phyloP scores from a whole-genome alignment of 2,797 vertebrate genomes.

The Mus caroli region DNA sequence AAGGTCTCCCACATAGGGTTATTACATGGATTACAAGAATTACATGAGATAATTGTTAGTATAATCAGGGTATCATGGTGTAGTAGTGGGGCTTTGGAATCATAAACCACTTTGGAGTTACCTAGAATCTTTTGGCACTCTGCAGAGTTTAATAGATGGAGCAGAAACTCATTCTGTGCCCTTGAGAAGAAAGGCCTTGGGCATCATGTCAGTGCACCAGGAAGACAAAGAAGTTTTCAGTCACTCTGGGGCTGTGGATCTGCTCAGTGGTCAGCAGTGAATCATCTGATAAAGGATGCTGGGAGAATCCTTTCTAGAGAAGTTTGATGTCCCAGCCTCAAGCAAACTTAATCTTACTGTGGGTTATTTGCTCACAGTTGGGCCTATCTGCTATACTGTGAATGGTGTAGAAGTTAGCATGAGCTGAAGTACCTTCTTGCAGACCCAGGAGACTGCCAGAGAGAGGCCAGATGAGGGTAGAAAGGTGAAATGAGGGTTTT shows the following conservation, averaged over 20 bases:
- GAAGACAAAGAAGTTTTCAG: conserved; percentile 37
- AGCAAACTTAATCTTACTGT: conserved; percentile 23
- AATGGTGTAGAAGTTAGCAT: not conserved
- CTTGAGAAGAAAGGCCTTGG: not conserved
- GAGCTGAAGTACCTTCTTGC: not conserved
- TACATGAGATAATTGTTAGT: conserved; percentile 22
- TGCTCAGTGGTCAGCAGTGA: conserved; percentile 46
- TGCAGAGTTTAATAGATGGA: conserved; percentile 1
- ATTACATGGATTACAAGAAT: not conserved
- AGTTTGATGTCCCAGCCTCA: not conserved
- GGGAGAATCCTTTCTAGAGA: not conserved
- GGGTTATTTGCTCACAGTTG: not conserved
- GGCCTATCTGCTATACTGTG: not conserved
- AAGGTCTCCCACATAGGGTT: not conserved
- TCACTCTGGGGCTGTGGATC: not conserved
- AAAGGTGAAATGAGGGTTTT: not conserved
- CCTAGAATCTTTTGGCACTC: not conserved
- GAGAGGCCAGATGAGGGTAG: not conserved
- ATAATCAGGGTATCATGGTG: not conserved
- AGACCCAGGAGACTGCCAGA: not conserved
- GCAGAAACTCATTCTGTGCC: not conserved
- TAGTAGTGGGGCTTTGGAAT: not conserved
- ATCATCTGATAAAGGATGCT: not conserved
- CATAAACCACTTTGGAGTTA: not conserved
- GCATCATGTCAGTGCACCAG: not conserved